Percentiles rank a stretch among this genome's conserved stretches.
These are phyloP conservation scores for Lutjanus argentimaculatus DNA, from an alignment of 2,797 vertebrate genomes.

Conservation along the genomic window DNA sequence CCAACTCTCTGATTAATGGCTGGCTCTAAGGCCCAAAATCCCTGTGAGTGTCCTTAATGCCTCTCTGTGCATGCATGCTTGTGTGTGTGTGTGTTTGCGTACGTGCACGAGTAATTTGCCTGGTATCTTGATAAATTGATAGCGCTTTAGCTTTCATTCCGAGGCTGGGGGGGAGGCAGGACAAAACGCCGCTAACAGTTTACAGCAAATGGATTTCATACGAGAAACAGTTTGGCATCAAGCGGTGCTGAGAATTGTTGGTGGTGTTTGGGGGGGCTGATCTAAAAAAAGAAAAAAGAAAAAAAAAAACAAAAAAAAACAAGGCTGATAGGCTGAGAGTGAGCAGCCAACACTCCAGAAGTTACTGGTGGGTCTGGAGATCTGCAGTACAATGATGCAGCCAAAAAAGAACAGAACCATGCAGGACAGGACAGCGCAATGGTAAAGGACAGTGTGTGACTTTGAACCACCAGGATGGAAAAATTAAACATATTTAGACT, in stretches of 20 bases:
- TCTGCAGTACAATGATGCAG: not conserved
- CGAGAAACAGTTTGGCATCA: slow-evolving; percentile 56
- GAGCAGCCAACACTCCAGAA: slow-evolving; percentile 24
- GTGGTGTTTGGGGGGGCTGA: slow-evolving; percentile 24
- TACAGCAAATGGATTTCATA: slow-evolving; percentile 74
- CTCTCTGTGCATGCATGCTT: slow-evolving; percentile 31
- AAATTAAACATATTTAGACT: slow-evolving; percentile 1
- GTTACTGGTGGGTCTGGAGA: slow-evolving; percentile 9
- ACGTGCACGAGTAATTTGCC: slow-evolving; percentile 49
- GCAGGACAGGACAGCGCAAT: not conserved
- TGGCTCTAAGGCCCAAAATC: slow-evolving; percentile 72
- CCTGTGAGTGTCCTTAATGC: slow-evolving; percentile 66
- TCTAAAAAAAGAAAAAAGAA: slow-evolving; percentile 12
- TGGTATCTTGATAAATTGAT: slow-evolving; percentile 83
- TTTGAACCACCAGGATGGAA: not conserved
- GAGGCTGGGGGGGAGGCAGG: slow-evolving; percentile 29
- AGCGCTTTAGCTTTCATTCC: slow-evolving; percentile 77
- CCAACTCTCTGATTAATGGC: slow-evolving; percentile 81
- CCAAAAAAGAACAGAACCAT: not conserved
- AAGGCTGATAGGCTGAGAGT: not conserved
- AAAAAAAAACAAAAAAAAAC: not conserved
- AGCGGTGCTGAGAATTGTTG: slow-evolving; percentile 39
- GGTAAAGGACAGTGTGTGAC: not conserved
- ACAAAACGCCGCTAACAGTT: slow-evolving; percentile 75
- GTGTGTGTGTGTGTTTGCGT: slow-evolving; percentile 1